A percentile compares a stretch with the other conserved stretches of the same genome.
Evolutionary conservation across 2,797 vertebrate genomes (phyloP).

Genomic region (Falco novaeseelandiae): DNA sequence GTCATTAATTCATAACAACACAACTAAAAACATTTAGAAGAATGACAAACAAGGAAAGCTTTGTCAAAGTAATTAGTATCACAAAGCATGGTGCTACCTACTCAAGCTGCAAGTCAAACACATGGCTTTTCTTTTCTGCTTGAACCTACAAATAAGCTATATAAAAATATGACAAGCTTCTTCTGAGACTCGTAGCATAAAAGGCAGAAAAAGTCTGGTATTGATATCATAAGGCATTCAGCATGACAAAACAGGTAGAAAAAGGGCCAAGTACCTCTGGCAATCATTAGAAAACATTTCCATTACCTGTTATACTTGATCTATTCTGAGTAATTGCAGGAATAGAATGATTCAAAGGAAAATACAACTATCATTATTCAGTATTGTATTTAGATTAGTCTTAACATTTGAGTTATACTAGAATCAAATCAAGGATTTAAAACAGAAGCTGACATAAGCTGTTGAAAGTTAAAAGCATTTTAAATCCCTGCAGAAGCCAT

Average conservation of each 20-base stretch:
- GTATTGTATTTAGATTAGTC: background rate
- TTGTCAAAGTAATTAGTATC: background rate
- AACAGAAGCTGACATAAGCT: background rate
- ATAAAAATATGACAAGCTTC: background rate
- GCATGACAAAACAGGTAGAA: background rate
- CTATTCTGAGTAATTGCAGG: background rate
- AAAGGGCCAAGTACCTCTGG: background rate
- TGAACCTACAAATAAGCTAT: background rate
- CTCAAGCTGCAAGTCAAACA: background rate
- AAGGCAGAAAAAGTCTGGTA: background rate
- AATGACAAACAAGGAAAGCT: background rate
- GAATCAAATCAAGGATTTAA: slow-evolving; percentile 11
- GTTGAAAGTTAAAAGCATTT: slow-evolving; percentile 57
- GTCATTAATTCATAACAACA: background rate
- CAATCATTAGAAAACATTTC: background rate
- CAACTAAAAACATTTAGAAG: background rate
- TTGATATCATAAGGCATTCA: background rate
- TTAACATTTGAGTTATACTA: background rate
- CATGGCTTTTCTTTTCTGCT: background rate
- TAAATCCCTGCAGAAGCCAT: background rate
- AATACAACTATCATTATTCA: background rate
- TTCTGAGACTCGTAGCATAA: background rate
- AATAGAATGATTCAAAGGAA: background rate
- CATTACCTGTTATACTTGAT: background rate
- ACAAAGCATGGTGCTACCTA: background rate